These are phyloP conservation scores for Linnaemya vulpina DNA, from an alignment of 2,888 invertebrate genomes.

Conservation along the genomic window DNA sequence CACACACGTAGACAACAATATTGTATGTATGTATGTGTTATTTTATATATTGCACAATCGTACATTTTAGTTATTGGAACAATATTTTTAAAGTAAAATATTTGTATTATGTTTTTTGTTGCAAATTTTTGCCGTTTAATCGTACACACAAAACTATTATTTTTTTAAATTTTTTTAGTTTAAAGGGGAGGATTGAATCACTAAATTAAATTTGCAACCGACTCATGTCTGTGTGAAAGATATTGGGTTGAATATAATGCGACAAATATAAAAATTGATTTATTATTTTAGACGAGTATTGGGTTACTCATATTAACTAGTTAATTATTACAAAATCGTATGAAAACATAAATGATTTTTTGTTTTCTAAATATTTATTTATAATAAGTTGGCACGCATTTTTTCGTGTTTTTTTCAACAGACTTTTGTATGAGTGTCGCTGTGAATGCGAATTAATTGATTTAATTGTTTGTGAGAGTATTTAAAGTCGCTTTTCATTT, in stretches of 20 bases:
- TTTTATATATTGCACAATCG: not conserved
- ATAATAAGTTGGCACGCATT: constrained; percentile 56
- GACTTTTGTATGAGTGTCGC: constrained; percentile 34
- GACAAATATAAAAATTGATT: constrained; percentile 20
- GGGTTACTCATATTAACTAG: constrained; percentile 29
- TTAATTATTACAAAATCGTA: constrained; percentile 17
- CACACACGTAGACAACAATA: no score
- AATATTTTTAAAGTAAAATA: no score
- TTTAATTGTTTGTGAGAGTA: constrained; percentile 30
- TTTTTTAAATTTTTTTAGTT: not conserved
- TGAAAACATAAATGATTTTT: not conserved
- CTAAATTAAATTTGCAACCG: constrained; percentile 14
- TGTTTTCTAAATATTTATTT: constrained; percentile 33
- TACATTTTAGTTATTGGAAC: not conserved
- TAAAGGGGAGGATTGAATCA: not conserved
- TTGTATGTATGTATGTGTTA: not conserved
- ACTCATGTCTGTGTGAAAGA: constrained; percentile 33
- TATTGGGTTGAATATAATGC: constrained; percentile 13
- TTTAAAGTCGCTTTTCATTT: constrained; percentile 3
- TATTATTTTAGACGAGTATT: constrained; percentile 45
- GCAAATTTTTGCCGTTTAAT: not conserved
- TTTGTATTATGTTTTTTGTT: not conserved
- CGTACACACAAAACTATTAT: not conserved
- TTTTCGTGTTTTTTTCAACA: constrained; percentile 58
- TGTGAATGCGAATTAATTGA: constrained; percentile 56